Evolutionary conservation across 1,140 invertebrate genomes (phyloP).

Genomic region (Ladona fulva): DNA sequence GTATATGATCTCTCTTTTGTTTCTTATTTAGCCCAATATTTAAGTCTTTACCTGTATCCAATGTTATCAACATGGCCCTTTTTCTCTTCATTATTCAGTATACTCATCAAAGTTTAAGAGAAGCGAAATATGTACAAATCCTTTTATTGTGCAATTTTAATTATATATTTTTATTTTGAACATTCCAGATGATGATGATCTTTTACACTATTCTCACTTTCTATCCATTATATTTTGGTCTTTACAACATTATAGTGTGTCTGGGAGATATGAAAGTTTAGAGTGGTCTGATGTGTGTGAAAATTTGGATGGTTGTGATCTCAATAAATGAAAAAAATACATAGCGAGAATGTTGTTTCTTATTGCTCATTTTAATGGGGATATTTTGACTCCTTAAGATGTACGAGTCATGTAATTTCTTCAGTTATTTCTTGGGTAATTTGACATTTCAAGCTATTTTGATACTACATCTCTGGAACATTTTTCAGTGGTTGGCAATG

Average conservation of each 20-base stretch:
- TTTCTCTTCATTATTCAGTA: neutral
- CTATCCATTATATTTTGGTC: conserved; percentile 1
- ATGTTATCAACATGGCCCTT: neutral
- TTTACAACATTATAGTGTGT: neutral
- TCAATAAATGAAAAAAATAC: conserved; percentile 8
- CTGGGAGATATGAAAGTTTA: neutral
- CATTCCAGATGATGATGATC: neutral
- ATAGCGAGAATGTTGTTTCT: neutral
- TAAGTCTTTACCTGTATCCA: neutral
- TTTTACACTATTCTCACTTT: neutral
- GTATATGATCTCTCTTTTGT: neutral
- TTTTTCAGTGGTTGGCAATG: no score
- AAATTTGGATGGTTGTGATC: conserved; percentile 1
- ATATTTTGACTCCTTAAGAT: no score
- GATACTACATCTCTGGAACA: no score
- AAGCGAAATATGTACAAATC: neutral
- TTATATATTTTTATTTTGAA: neutral
- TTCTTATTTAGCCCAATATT: neutral
- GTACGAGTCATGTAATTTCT: no score
- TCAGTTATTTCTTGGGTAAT: no score
- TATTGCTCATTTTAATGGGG: neutral
- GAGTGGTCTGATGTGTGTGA: neutral
- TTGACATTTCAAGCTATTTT: no score
- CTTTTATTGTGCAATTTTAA: neutral
- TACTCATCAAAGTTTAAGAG: neutral